Evolutionary conservation across 2,113 vertebrate genomes (phyloP).

Genomic region (Vulpes vulpes): DNA sequence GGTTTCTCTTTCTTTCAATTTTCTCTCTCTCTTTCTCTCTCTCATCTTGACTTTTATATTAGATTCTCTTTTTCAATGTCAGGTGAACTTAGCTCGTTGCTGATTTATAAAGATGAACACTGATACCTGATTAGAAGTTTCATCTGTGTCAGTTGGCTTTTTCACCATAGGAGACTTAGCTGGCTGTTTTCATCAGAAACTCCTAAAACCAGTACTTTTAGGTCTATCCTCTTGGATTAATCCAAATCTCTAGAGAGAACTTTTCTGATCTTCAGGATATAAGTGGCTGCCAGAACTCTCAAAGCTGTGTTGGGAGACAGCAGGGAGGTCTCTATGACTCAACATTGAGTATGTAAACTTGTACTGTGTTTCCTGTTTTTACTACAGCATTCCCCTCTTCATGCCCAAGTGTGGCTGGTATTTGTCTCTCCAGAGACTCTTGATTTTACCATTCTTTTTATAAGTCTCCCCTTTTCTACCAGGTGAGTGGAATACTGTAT

Average conservation of each 20-base stretch:
- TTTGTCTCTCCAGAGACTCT: not conserved
- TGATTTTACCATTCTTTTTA: not conserved
- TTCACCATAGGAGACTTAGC: not conserved
- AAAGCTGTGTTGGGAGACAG: not conserved
- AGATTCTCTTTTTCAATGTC: not conserved
- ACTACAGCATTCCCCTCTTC: fast-evolving
- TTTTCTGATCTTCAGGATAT: not conserved
- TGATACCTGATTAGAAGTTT: not conserved
- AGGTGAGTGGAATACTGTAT: too few species aligned
- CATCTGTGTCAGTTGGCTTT: not conserved
- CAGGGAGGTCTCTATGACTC: not conserved
- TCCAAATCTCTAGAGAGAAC: not conserved
- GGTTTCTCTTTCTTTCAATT: not conserved
- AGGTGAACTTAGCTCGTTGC: not conserved
- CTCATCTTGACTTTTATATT: not conserved
- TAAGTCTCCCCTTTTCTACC: not conserved
- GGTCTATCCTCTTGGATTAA: not conserved
- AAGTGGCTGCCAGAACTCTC: not conserved
- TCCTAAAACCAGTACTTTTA: not conserved
- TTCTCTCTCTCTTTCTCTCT: not conserved
- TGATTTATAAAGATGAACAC: not conserved
- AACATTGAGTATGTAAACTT: not conserved
- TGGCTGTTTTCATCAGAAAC: not conserved
- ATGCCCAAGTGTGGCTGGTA: fast-evolving
- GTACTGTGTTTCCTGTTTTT: not conserved